These are phyloP conservation scores for Polyommatus icarus DNA, from an alignment of 2,888 invertebrate species.

Conservation along the genomic window DNA sequence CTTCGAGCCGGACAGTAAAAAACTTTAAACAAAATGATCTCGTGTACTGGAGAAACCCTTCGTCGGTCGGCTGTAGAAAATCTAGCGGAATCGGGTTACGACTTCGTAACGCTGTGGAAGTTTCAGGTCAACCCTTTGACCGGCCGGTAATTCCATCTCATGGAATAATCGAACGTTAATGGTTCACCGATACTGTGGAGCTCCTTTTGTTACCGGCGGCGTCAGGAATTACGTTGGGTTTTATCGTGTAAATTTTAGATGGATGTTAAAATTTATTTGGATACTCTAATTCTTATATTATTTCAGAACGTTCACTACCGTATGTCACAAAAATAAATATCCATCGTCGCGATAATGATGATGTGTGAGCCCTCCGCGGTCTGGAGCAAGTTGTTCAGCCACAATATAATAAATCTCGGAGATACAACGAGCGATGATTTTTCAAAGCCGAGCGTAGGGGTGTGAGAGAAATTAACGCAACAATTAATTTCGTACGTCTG, in stretches of 20 bases:
- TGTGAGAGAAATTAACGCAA: slow-evolving; percentile 68
- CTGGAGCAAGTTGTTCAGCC: slow-evolving; percentile 32
- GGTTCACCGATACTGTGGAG: slow-evolving; percentile 26
- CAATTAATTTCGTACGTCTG: slow-evolving; percentile 73
- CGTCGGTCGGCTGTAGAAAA: background rate
- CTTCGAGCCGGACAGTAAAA: slow-evolving; percentile 14
- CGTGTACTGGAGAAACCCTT: background rate
- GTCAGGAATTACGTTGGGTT: background rate
- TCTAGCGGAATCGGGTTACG: slow-evolving; percentile 20
- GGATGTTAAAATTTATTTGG: background rate
- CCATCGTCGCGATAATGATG: background rate
- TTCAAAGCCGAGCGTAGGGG: slow-evolving; percentile 67
- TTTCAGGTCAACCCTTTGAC: slow-evolving; percentile 25
- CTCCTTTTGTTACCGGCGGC: slow-evolving; percentile 11
- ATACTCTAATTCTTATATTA: background rate
- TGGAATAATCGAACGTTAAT: slow-evolving; percentile 31
- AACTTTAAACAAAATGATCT: background rate
- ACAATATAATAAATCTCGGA: slow-evolving; percentile 52
- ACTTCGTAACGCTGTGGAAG: slow-evolving; percentile 7
- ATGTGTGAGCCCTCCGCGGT: slow-evolving; percentile 10
- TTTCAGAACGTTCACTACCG: background rate
- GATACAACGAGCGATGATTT: slow-evolving; percentile 68
- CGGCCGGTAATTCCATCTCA: slow-evolving; percentile 24
- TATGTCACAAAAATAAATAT: background rate
- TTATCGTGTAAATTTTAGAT: background rate